These are phyloP conservation scores for Erynnis tages DNA, from an alignment of 2,888 invertebrate species.

Conservation along the genomic window DNA sequence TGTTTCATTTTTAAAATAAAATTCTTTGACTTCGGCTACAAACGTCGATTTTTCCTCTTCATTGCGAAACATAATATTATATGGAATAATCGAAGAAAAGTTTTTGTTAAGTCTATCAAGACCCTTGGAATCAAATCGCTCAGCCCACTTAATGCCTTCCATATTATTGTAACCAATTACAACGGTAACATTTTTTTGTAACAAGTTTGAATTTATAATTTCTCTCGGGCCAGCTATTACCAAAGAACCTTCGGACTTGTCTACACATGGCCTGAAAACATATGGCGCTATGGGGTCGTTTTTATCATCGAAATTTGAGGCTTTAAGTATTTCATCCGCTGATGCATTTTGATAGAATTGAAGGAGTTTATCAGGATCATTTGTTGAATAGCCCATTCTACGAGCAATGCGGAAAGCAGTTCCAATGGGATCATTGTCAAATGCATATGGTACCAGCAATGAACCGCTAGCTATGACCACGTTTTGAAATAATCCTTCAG, in stretches of 20 bases:
- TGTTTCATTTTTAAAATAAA: constrained; percentile 41
- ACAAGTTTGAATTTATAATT: constrained; percentile 32
- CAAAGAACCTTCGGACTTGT: constrained; percentile 35
- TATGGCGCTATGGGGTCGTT: constrained; percentile 37
- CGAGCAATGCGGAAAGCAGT: constrained; percentile 38
- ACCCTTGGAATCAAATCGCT: constrained; percentile 35
- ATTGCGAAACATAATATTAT: constrained; percentile 36
- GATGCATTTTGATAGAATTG: constrained; percentile 40
- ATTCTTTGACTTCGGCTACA: constrained; percentile 32
- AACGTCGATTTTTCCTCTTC: constrained; percentile 34
- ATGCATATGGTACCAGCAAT: constrained; percentile 38
- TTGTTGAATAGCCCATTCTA: constrained; percentile 40
- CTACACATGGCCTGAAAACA: constrained; percentile 42
- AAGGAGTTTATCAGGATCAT: constrained; percentile 41
- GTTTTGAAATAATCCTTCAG: constrained; percentile 46
- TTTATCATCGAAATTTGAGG: constrained; percentile 33
- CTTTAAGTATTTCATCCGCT: constrained; percentile 39
- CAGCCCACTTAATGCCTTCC: constrained; percentile 46
- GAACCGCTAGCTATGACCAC: constrained; percentile 50
- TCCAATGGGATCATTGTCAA: constrained; percentile 37
- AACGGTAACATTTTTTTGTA: constrained; percentile 31
- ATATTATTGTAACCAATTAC: constrained; percentile 47
- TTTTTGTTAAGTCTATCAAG: constrained; percentile 30
- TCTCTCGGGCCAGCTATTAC: constrained; percentile 37
- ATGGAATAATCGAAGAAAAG: constrained; percentile 38